Evolutionary conservation across 2,113 vertebrate genomes (phyloP), one percentile per base, ranked within the genome.

Genomic region (Phrynosoma platyrhinos): DNA sequence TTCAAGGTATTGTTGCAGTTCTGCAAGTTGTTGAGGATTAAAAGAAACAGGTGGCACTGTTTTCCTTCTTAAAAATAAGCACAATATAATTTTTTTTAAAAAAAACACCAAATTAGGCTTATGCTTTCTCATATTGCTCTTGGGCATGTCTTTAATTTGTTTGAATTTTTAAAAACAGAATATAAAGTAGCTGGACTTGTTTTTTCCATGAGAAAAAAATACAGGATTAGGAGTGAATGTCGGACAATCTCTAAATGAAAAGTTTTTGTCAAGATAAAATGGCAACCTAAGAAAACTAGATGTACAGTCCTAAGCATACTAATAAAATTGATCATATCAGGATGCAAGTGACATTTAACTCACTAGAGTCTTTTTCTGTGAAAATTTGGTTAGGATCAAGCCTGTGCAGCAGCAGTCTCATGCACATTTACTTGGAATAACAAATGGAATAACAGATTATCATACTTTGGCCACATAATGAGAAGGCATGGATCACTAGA

Each of bases 131-230:
- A 4, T 85, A 81, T 40, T 87, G 58, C 83, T 90, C 55, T 6
- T 84, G n/a, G 83, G 36, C 47, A 91, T 55, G 23, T 85, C 14
- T 91, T 86, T 91, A 89, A 89, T 89, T 90, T 85, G 91, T 81
- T 86, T 88, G 58, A 40, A 85, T 91, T 94, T 75, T 90, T 2
- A 86, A 75, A 83, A 85, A 85, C 0, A 42, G n/a, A 91, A 91
- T 88, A 64, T 72, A 84, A 95, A 94, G 27, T 9, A 55, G 83
- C 47, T 55, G 82, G 64, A 58, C 72, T 53, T 81, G 16, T 88
- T 88, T 89, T 25, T 12, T 18, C 40, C 5, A 27, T 79, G 52
- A 88, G 14, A 42, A 84, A 80, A 75, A 90, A 82, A 82, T 58
- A 16, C 42, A 3, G 8, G 16, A 25, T 16, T 79, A 84, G 5